These are phyloP conservation scores for Muscicapa comitata DNA, from an alignment of 2,797 vertebrate species.

Conservation along the genomic window DNA sequence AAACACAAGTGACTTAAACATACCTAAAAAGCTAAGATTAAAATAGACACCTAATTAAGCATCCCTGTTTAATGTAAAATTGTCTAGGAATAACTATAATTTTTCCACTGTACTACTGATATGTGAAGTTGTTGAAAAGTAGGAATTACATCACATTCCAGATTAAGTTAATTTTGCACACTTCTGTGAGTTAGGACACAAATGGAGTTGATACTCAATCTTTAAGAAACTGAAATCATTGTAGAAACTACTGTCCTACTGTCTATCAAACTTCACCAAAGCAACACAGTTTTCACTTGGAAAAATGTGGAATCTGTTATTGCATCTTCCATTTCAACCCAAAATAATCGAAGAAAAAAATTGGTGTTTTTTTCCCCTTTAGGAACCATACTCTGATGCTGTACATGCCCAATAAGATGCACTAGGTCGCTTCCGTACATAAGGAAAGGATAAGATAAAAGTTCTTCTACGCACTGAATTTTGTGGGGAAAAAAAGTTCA, in stretches of 20 bases:
- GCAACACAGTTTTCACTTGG: not conserved
- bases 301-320: not conserved
- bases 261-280: not conserved
- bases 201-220: not conserved
- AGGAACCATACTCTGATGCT: not conserved
- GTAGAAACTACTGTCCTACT: not conserved
- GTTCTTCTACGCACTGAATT: not conserved
- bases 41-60: not conserved
- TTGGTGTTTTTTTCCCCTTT: fast-evolving
- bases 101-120: not conserved
- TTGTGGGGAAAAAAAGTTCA: not conserved
- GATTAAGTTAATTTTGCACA: not conserved
- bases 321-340: fast-evolving
- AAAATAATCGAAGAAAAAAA: not conserved
- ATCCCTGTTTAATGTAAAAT: not conserved
- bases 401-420: fast-evolving
- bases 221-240: not conserved
- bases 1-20: not conserved
- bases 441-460: not conserved
- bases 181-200: not conserved
- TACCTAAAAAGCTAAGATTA: not conserved
- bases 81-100: not conserved
- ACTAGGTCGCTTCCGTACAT: not conserved
- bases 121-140: not conserved
- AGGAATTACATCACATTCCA: not conserved